phyloP scores from a whole-genome alignment of 2,113 vertebrate genomes.

The Hirundichthys speculiger region DNA sequence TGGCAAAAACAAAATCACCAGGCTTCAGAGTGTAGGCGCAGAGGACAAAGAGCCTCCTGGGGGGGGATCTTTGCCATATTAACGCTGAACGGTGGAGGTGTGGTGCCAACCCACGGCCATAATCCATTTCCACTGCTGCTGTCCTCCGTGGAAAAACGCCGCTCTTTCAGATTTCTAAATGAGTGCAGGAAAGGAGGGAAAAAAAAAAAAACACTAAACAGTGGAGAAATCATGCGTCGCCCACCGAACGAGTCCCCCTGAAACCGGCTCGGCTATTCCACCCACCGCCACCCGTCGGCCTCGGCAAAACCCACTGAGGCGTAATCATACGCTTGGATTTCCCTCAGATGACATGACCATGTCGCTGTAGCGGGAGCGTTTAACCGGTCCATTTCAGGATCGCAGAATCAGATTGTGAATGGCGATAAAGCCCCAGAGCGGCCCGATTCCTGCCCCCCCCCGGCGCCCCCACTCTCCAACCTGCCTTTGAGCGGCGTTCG shows the following conservation, averaged over 20 bases:
- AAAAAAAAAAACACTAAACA: too few relatives aligned
- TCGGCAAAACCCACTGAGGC: constrained; percentile 57
- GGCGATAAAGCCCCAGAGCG: constrained; percentile 45
- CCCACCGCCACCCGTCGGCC: constrained; percentile 55
- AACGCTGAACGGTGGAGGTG: constrained; percentile 53
- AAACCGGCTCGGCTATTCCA: constrained; percentile 56
- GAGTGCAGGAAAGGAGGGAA: constrained; percentile 46
- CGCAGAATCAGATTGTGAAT: constrained; percentile 58
- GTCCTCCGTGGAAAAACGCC: constrained; percentile 67
- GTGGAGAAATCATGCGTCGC: too few relatives aligned
- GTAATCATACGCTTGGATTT: constrained; percentile 76
- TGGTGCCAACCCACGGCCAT: constrained; percentile 62
- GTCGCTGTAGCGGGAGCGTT: constrained; percentile 32
- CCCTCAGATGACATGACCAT: constrained; percentile 62
- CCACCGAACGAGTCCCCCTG: constrained; percentile 55
- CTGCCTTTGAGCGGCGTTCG: too few relatives aligned
- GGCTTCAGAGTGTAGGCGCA: constrained; percentile 48
- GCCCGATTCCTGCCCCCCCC: constrained; percentile 45
- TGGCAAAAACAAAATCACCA: constrained; percentile 26
- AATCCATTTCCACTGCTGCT: constrained; percentile 78
- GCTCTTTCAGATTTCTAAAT: constrained; percentile 66
- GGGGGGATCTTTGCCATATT: constrained; percentile 34
- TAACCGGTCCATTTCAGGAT: constrained; percentile 57
- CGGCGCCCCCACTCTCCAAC: too few relatives aligned
- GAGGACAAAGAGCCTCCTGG: constrained; percentile 41